Evolutionary conservation across 2,888 invertebrate species (phyloP), one percentile per base, ranked within the genome.

Genomic region (Cosmia pyralina): DNA sequence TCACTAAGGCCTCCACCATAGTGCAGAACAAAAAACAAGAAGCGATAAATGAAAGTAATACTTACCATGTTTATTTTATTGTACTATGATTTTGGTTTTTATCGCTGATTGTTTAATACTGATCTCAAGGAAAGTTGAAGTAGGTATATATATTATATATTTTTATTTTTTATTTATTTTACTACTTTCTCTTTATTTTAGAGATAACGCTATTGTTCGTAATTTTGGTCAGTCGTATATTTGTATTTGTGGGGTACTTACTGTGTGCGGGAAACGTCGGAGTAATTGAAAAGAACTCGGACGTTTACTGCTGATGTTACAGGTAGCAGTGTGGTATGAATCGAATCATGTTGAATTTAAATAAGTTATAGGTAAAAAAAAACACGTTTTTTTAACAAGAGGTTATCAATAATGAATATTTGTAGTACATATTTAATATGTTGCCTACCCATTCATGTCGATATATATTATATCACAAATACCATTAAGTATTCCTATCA

Each of bases 181-280:
- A 73, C 81, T 81, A 79, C 84, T 81, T 84, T 82, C 86, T 84
- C 89, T 89, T 88, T 90, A 89, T 86, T 86, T 83, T 76, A 82
- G 75, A 84, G 86, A 84, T 85, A 87, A 81, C 81, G 85, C 82
- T 85, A 82, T 84, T 83, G 86, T 85, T 81, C 71, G 75, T 70
- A 82, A 79, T 77, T 79, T 75, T 85, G 83, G 71, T 69, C 81
- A 62, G 63, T 69, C 59, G 66, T 76, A 75, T 75, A 85, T 81
- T 83, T 80, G 84, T 64, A 53, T 19, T 15, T n/a, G 52, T 69
- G 46, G 52, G 70, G 77, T 69, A 28, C 28, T 28, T 28, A 75
- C 69, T 60, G 74, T 74, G 60, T 81, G 69, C 63, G 57, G 60
- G 72, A 70, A 73, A 65, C 17, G 73, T 59, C 15, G 59, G 69